A percentile compares a stretch with the other conserved stretches of the same genome.
phyloP scores from a whole-genome alignment of 2,888 invertebrate species.

The Drosophila koepferae region DNA sequence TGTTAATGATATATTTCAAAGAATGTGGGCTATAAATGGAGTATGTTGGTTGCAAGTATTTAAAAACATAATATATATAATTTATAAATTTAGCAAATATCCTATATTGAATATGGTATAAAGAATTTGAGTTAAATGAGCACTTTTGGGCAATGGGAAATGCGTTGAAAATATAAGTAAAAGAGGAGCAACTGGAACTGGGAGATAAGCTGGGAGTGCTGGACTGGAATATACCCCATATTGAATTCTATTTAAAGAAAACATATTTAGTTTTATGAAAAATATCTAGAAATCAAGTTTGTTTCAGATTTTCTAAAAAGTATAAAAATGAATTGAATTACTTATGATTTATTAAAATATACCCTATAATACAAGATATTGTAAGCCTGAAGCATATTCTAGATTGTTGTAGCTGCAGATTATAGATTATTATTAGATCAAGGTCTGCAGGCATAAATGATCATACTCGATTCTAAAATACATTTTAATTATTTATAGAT shows the following conservation, averaged over 20 bases:
- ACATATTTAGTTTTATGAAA: neutral
- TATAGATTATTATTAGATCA: neutral
- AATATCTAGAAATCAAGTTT: neutral
- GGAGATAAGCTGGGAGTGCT: too few relatives aligned
- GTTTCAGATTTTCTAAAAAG: neutral
- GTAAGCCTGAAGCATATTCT: neutral
- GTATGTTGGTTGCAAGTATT: neutral
- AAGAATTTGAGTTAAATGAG: neutral
- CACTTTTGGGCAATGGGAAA: neutral
- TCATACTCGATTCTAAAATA: neutral
- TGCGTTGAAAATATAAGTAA: neutral
- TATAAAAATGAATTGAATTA: neutral
- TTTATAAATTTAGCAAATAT: neutral
- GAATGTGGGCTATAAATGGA: neutral
- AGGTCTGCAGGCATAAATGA: neutral
- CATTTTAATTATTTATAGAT: neutral
- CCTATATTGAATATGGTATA: neutral
- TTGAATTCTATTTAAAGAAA: neutral
- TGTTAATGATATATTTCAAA: neutral
- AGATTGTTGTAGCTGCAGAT: neutral
- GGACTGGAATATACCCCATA: neutral
- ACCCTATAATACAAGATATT: neutral
- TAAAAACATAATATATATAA: neutral
- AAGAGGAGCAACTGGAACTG: neutral
- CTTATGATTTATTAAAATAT: neutral